These are phyloP conservation scores for Aspiorhynchus laticeps DNA, from an alignment of 2,113 vertebrate species.

Conservation along the genomic window DNA sequence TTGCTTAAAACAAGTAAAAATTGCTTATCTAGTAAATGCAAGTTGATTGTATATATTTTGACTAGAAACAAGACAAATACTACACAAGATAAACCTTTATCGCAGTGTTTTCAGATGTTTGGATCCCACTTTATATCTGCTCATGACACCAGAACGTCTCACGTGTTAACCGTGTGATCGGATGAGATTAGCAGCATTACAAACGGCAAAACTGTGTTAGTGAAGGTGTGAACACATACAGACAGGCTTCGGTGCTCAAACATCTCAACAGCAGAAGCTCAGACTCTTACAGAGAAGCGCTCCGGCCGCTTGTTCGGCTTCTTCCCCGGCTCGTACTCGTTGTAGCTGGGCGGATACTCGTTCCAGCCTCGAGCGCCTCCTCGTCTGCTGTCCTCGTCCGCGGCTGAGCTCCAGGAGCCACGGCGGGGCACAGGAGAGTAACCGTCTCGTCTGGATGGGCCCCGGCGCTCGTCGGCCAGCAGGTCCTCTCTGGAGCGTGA, in stretches of 20 bases:
- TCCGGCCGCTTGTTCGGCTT: conserved; percentile 67
- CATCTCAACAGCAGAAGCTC: background rate
- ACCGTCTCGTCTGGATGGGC: conserved; percentile 67
- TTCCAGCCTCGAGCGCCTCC: conserved; percentile 69
- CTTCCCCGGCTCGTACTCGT: conserved; percentile 75
- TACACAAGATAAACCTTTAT: no score
- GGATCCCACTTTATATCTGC: background rate
- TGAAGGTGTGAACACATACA: background rate
- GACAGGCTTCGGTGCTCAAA: no score
- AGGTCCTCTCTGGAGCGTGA: conserved; percentile 75
- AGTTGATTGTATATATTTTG: no score
- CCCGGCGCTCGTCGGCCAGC: conserved; percentile 55
- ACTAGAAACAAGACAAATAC: no score
- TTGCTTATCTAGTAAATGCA: no score
- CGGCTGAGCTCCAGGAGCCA: conserved; percentile 87
- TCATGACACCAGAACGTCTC: background rate
- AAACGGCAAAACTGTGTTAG: background rate
- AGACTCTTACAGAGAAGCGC: conserved; percentile 71
- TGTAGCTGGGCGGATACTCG: conserved; percentile 88
- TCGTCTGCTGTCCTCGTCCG: conserved; percentile 73
- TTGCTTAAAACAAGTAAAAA: no score
- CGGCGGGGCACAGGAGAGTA: conserved; percentile 74
- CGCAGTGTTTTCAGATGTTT: background rate
- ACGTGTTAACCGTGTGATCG: background rate
- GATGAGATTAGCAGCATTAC: background rate